phyloP scores from a whole-genome alignment of 2,888 invertebrate species.

The Mystacides longicornis region DNA sequence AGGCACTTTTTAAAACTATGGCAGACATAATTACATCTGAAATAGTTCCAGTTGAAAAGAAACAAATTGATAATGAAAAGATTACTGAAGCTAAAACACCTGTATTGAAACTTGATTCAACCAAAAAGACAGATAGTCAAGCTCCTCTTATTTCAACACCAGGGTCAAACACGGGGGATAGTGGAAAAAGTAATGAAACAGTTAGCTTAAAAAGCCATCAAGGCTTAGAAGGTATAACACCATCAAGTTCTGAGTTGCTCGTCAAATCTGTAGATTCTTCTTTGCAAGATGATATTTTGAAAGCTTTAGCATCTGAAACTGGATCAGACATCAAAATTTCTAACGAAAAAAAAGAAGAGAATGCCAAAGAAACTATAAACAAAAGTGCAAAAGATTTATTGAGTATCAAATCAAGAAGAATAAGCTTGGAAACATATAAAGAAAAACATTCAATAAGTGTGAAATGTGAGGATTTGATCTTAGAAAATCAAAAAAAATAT shows the following conservation, averaged over 20 bases:
- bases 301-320: conserved; percentile 12
- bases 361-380: background rate
- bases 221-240: background rate
- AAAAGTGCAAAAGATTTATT: background rate
- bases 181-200: background rate
- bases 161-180: background rate
- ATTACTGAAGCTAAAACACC: background rate
- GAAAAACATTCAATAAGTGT: conserved; percentile 31
- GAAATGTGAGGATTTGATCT: background rate
- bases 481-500: conserved; percentile 12
- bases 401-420: conserved; percentile 38
- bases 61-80: background rate
- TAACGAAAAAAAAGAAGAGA: background rate
- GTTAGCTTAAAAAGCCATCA: too few relatives aligned
- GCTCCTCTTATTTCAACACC: background rate
- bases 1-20: conserved; percentile 8
- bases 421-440: conserved; percentile 46
- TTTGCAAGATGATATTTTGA: conserved; percentile 14
- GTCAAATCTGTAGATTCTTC: too few relatives aligned
- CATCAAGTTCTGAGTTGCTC: background rate
- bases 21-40: conserved; percentile 13
- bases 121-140: background rate
- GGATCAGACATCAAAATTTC: background rate
- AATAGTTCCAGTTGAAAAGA: background rate
- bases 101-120: background rate